Conservation (phyloP, 2,113 vertebrate species). For the Propithecus coquereli region DNA sequence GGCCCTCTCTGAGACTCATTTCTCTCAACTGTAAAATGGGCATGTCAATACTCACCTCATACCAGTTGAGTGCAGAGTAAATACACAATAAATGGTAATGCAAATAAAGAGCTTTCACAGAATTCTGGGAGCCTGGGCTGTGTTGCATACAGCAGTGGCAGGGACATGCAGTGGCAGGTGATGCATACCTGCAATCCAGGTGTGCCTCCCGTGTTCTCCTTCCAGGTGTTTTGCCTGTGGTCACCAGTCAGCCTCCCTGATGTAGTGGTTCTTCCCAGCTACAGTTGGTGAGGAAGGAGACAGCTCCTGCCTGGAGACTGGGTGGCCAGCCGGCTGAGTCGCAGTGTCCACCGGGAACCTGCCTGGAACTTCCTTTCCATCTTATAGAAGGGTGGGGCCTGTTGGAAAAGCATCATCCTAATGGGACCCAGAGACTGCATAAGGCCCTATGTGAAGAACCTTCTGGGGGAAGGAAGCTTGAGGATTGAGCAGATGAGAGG, state of each 20-base stretch:
- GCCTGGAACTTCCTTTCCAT: not conserved
- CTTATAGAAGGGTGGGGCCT: fast-evolving
- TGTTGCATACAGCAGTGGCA: not conserved
- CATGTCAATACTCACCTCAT: not conserved
- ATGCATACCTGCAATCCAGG: too few relatives aligned
- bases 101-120: not conserved
- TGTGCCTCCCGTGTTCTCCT: fast-evolving
- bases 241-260: not conserved
- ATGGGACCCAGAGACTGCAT: not conserved
- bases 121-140: not conserved
- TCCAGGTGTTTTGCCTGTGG: not conserved
- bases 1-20: not conserved
- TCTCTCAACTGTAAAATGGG: not conserved
- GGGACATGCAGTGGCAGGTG: not conserved
- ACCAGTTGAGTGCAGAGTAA: not conserved
- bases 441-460: not conserved
- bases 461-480: not conserved
- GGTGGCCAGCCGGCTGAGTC: fast-evolving
- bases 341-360: not conserved
- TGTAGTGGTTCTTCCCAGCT: fast-evolving
- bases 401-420: not conserved
- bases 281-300: not conserved
- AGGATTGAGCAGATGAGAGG: not conserved
- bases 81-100: not conserved
- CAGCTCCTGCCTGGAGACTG: not conserved